A percentile compares a stretch with the other conserved stretches of the same genome.
These are phyloP conservation scores for Macrosoma leucophasiata DNA, from an alignment of 2,888 invertebrate genomes.

Conservation along the genomic window DNA sequence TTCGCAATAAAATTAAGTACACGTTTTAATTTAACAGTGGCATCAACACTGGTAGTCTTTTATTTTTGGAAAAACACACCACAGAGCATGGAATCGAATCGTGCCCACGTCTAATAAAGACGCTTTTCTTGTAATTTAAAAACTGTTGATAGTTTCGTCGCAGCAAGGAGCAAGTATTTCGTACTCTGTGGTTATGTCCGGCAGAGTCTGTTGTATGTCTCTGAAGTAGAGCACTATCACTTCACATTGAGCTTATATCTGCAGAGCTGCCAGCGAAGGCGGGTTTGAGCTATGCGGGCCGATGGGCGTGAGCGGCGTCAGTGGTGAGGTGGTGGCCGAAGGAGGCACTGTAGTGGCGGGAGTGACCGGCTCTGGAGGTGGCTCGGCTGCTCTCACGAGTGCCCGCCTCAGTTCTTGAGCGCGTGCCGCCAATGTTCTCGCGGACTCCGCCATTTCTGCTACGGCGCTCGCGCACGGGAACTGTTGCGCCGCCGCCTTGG, in stretches of 20 bases:
- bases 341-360: conserved; percentile 51
- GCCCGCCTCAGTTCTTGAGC: conserved; percentile 87
- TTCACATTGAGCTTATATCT: conserved; percentile 38
- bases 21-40: too few species aligned
- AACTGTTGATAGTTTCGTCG: too few species aligned
- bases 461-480: conserved; percentile 94
- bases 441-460: conserved; percentile 94
- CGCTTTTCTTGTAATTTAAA: too few species aligned
- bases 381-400: conserved; percentile 81
- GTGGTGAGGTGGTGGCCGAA: conserved; percentile 47
- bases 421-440: conserved; percentile 88
- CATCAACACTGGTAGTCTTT: too few species aligned
- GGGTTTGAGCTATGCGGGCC: conserved; percentile 38
- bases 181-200: too few species aligned
- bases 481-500: conserved; percentile 92
- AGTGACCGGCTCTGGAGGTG: conserved; percentile 41
- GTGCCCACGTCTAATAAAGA: too few species aligned
- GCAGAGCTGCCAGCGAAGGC: conserved; percentile 51
- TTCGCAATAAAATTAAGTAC: too few species aligned
- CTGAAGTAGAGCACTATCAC: background rate
- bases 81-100: too few species aligned
- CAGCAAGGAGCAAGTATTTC: too few species aligned
- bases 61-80: too few species aligned
- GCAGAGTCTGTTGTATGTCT: background rate
- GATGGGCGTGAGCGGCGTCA: conserved; percentile 52